A percentile compares a stretch with the other conserved stretches of the same genome.
phyloP scores from a whole-genome alignment of 2,113 vertebrate species.

The Suricata suricatta region DNA sequence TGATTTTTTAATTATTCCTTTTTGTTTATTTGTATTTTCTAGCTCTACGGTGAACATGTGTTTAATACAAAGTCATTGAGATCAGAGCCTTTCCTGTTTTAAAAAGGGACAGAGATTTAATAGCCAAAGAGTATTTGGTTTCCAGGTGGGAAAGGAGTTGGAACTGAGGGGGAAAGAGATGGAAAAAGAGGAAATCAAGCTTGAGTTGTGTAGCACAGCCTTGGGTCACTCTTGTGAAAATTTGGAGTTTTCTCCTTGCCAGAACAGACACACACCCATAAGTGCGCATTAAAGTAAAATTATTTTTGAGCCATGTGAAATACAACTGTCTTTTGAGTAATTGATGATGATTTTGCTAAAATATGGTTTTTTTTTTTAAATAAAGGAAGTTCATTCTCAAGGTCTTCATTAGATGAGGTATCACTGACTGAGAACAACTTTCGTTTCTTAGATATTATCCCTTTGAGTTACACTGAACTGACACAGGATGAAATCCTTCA shows the following conservation, averaged over 20 bases:
- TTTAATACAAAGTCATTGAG: constrained; percentile 11
- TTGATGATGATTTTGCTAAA: constrained; percentile 54
- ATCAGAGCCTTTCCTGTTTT: constrained; percentile 31
- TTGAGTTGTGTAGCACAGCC: neutral
- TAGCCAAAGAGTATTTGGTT: neutral
- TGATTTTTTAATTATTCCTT: constrained; percentile 42
- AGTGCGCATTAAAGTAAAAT: neutral
- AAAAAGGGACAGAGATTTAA: neutral
- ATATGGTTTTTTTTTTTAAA: neutral
- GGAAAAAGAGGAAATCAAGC: neutral
- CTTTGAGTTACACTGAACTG: constrained; percentile 18
- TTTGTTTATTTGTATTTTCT: constrained; percentile 55
- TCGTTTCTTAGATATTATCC: constrained; percentile 10
- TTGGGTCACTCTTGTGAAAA: neutral
- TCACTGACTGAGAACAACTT: constrained; percentile 38
- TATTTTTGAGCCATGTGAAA: constrained; percentile 44
- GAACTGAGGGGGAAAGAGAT: neutral
- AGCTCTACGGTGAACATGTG: neutral
- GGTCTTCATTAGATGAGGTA: constrained; percentile 42
- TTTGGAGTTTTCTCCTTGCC: neutral
- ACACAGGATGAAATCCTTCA: constrained; percentile 47
- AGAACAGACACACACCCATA: neutral
- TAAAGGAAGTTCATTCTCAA: constrained; percentile 58
- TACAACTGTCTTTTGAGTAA: neutral
- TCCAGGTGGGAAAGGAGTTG: constrained; percentile 6